Base-by-base conservation (phyloP, 2,113 vertebrate species). In the Pseudorasbora parva region DNA sequence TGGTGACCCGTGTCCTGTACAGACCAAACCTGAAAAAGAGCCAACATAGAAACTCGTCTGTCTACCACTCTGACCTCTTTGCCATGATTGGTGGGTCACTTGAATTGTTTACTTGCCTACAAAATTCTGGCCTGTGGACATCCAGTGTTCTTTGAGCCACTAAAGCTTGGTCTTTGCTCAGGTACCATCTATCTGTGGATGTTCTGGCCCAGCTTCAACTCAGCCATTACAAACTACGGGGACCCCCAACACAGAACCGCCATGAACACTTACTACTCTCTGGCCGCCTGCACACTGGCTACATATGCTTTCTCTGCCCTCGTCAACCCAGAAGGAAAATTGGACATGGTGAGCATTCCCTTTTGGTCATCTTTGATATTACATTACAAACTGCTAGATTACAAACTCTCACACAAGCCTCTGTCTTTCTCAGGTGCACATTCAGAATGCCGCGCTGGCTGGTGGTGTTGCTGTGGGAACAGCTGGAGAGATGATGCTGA, bases 181-280 rank as follows among this genome's bases (percentile, higher is more conserved):
- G 98, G 97, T 75, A 97, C 96, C 59, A 84, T 98, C 90, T 99
- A 90, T 92, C 92, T 99, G 86, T 99, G 97, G 98, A 95, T 97
- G 93, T 99, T 98, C 94, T 99, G 97, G 97, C 98, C 97, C 9
- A 97, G 96, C 83, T 98, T 98, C 86, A 96, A 96, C 92, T 98
- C 97, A 0, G 92, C 95, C 3, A 69, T 94, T 88, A 93, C 93
- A 0, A 76, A 19, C 0, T 89, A 80, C 0, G 92, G 94, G 17
- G 92, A 93, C 0, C 86, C 90, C 2, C 95, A 98, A 91, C 95
- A 96, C 81, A 95, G 97, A 88, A 96, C 95, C 0, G 93, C 92
- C 71, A 78, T 98, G 87, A 98, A 98, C 94, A 95, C 94, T 0
- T 98, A 97, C 93, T 97, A 97, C 89, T 96, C 97, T 0, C 89